Percentiles rank a stretch among this genome's conserved stretches.
Conservation (phyloP, 2,888 invertebrate species). For the Hartigia nigra region DNA sequence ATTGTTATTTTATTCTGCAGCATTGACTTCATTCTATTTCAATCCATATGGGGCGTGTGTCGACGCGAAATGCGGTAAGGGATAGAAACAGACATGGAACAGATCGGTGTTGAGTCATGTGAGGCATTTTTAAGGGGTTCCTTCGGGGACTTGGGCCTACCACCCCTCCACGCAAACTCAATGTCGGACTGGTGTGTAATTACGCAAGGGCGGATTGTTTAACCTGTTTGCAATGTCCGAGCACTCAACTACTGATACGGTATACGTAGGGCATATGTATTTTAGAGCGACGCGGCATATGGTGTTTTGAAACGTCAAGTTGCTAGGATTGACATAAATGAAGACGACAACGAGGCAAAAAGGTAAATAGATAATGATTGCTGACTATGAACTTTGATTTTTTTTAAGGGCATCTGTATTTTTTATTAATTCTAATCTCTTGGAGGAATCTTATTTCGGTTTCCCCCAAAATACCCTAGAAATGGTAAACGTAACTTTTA, state of each 20-base stretch:
- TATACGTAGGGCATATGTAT: not conserved
- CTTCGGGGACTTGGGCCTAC: not conserved
- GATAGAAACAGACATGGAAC: not conserved
- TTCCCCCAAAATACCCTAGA: not conserved
- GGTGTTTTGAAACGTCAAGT: not conserved
- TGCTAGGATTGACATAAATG: not conserved
- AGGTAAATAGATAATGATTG: not conserved
- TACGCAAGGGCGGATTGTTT: constrained; percentile 52
- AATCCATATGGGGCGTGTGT: not conserved
- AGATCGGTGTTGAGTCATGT: constrained; percentile 9
- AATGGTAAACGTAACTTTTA: not conserved
- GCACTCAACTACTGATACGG: not conserved
- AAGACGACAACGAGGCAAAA: not conserved
- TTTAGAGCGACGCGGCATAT: not conserved
- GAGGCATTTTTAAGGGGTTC: not conserved
- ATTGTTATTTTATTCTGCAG: not conserved
- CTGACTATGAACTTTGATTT: not conserved
- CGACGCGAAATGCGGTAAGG: not conserved
- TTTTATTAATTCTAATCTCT: not conserved
- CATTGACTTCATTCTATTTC: not conserved
- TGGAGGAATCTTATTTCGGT: no score
- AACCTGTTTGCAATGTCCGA: constrained; percentile 42
- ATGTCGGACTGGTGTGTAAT: constrained; percentile 38
- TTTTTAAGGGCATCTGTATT: not conserved
- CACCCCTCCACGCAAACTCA: not conserved